These are phyloP conservation scores for Proteles cristata DNA, from an alignment of 2,113 vertebrate species.

Conservation along the genomic window DNA sequence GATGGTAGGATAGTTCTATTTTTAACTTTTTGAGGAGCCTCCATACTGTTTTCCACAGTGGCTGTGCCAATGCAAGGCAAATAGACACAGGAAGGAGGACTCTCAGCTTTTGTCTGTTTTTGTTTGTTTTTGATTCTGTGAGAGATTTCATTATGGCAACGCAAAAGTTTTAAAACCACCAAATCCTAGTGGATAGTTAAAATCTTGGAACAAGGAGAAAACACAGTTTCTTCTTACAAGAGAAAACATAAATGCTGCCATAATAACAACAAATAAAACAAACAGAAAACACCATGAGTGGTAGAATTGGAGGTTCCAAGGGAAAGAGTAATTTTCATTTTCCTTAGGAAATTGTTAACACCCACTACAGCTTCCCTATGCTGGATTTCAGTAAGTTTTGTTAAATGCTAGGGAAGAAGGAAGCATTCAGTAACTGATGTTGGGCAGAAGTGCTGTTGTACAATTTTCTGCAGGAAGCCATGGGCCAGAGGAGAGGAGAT, in stretches of 20 bases:
- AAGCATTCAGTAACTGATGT: neutral
- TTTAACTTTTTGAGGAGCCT: neutral
- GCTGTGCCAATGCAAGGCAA: neutral
- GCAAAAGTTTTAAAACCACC: neutral
- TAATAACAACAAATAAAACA: neutral
- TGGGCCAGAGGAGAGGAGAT: neutral
- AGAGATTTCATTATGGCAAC: neutral
- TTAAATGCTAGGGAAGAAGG: neutral
- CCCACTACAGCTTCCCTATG: neutral
- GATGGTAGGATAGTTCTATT: neutral
- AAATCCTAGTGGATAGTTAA: constrained; percentile 15
- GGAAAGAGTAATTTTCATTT: neutral
- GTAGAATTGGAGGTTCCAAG: neutral
- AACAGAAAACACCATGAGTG: neutral
- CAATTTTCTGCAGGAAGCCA: neutral
- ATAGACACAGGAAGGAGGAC: neutral
- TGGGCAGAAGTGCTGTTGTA: neutral
- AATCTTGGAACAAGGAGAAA: neutral
- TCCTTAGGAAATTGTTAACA: neutral
- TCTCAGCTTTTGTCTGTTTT: neutral
- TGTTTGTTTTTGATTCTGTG: neutral
- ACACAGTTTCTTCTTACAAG: neutral
- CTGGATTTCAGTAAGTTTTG: neutral
- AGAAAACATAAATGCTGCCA: neutral
- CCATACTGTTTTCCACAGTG: neutral